These are phyloP conservation scores for Sminthopsis crassicaudata DNA, from an alignment of 2,113 vertebrate species.

Conservation along the genomic window DNA sequence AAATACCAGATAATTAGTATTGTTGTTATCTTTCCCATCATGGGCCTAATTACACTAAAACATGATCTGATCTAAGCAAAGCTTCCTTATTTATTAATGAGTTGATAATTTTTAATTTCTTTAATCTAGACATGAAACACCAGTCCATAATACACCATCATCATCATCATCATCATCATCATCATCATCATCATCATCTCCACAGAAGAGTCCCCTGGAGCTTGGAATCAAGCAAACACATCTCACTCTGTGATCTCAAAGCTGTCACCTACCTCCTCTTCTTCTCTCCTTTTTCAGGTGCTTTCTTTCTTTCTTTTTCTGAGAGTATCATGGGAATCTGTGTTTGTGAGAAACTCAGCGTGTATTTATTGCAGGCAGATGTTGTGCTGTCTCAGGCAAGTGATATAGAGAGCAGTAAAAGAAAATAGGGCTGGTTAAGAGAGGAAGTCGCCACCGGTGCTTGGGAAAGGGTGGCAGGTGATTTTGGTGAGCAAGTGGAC, in stretches of 20 bases:
- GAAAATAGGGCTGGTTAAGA: background rate
- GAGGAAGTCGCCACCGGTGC: background rate
- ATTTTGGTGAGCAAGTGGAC: background rate
- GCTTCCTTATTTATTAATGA: background rate
- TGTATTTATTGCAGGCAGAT: background rate
- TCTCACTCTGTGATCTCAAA: background rate
- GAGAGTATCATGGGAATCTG: background rate
- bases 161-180: no score
- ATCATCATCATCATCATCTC: background rate
- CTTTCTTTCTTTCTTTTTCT: constrained; percentile 26
- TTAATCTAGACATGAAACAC: constrained; percentile 3
- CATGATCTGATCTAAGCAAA: background rate
- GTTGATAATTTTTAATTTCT: background rate
- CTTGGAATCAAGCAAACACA: background rate
- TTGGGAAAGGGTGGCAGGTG: background rate
- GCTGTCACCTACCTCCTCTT: background rate
- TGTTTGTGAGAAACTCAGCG: background rate
- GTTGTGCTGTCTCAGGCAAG: background rate
- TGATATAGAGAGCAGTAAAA: background rate
- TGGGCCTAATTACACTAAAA: background rate
- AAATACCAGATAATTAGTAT: background rate
- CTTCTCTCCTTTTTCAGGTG: background rate
- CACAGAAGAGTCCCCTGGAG: background rate
- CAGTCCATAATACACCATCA: background rate
- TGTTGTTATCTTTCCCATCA: background rate